A percentile compares a stretch with the other conserved stretches of the same genome.
These are phyloP conservation scores for Nixonia krombeini DNA, from an alignment of 1,140 invertebrate species.

Conservation along the genomic window DNA sequence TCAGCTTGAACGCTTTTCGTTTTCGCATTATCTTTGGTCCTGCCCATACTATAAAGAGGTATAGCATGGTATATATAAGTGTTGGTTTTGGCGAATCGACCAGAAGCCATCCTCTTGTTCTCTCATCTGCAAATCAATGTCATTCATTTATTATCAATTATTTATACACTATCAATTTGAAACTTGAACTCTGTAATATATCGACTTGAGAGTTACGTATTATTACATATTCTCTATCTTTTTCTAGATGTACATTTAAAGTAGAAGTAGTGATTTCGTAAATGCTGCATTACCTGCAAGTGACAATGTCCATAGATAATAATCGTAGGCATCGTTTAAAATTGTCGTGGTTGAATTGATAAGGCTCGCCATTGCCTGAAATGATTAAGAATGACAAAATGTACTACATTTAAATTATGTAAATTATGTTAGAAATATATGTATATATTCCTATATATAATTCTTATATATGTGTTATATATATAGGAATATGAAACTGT, in stretches of 20 bases:
- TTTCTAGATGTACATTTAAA: no score
- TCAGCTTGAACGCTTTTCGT: conserved; percentile 83
- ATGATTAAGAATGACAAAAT: no score
- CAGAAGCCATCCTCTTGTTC: conserved; percentile 89
- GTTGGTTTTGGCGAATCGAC: conserved; percentile 88
- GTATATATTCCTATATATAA: no score
- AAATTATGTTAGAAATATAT: no score
- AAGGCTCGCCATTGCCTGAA: conserved; percentile 70
- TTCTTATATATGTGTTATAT: no score
- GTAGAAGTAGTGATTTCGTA: no score
- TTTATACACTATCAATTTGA: no score
- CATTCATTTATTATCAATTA: not conserved
- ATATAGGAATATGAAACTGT: no score
- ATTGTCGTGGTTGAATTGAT: conserved; percentile 77
- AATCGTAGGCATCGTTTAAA: conserved; percentile 76
- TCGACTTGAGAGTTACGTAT: no score
- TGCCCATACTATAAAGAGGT: conserved; percentile 84
- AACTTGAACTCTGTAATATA: no score
- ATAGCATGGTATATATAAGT: conserved; percentile 80
- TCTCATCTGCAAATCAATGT: conserved; percentile 75
- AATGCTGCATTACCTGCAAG: conserved; percentile 76
- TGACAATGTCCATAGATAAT: conserved; percentile 81
- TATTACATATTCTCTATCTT: no score
- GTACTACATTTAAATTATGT: no score
- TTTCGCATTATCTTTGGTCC: conserved; percentile 89